Conservation (phyloP, 2,113 vertebrate genomes). For the Callipepla californica region DNA sequence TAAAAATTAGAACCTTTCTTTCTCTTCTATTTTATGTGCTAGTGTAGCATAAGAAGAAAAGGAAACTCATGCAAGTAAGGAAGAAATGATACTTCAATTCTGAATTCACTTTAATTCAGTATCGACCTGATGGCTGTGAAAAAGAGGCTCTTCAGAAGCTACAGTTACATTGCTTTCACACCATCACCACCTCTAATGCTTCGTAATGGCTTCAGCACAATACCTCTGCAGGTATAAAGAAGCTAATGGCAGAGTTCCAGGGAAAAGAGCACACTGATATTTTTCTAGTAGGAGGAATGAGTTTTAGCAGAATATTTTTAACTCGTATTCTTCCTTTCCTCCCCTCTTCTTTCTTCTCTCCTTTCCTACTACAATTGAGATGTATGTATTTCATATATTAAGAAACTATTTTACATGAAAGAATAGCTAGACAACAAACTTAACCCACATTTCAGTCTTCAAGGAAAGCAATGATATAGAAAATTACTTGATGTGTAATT, state of each 20-base stretch:
- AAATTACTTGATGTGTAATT: background rate
- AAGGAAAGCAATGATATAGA: background rate
- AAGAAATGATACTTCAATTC: slow-evolving; percentile 13
- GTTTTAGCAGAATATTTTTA: background rate
- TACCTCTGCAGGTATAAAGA: background rate
- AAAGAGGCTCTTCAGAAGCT: background rate
- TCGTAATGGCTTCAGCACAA: slow-evolving; percentile 13
- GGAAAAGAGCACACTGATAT: background rate
- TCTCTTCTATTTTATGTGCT: background rate
- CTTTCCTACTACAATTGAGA: background rate
- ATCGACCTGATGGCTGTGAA: background rate
- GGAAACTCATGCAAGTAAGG: background rate
- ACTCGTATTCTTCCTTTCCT: background rate
- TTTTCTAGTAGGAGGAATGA: background rate
- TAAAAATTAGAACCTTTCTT: background rate
- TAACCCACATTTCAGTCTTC: background rate
- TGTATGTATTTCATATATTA: background rate
- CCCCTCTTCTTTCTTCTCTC: background rate
- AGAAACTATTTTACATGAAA: background rate
- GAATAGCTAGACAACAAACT: background rate
- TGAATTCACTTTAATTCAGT: background rate
- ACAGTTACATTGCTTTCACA: background rate
- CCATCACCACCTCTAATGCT: background rate
- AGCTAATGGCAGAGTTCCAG: background rate
- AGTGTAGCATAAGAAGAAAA: background rate